phyloP scores from a whole-genome alignment of 2,113 vertebrate species.

The Nicator chloris region DNA sequence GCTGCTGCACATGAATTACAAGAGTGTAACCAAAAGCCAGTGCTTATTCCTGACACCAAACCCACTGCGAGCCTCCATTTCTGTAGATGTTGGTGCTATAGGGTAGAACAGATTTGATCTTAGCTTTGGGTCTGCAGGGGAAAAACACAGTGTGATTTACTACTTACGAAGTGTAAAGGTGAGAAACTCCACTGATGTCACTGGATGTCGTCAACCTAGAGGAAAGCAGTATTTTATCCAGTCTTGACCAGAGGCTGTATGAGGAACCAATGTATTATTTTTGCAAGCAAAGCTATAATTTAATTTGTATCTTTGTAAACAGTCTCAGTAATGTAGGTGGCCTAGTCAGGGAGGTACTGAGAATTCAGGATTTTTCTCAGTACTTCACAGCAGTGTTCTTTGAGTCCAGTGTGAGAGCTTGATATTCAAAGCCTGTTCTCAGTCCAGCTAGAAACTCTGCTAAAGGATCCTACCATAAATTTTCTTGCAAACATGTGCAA shows the following conservation, averaged over 20 bases:
- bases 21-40: background rate
- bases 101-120: background rate
- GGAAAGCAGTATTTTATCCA: background rate
- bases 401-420: background rate
- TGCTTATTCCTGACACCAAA: background rate
- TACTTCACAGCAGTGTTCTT: background rate
- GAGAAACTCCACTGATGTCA: background rate
- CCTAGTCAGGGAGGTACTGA: background rate
- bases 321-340: background rate
- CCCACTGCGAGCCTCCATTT: background rate
- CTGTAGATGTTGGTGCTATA: background rate
- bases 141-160: accelerated
- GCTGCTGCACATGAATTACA: background rate
- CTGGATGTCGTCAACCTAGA: background rate
- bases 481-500: background rate
- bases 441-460: background rate
- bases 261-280: slow-evolving; percentile 24
- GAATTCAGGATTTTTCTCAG: slow-evolving; percentile 1
- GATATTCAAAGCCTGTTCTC: background rate
- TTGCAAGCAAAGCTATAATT: slow-evolving; percentile 2
- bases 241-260: background rate
- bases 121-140: background rate
- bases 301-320: background rate
- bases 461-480: background rate
- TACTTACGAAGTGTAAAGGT: background rate